Percentiles rank a stretch among this genome's conserved stretches.
These are phyloP conservation scores for Amblyteles armatorius DNA, from an alignment of 2,888 invertebrate genomes.

Conservation along the genomic window DNA sequence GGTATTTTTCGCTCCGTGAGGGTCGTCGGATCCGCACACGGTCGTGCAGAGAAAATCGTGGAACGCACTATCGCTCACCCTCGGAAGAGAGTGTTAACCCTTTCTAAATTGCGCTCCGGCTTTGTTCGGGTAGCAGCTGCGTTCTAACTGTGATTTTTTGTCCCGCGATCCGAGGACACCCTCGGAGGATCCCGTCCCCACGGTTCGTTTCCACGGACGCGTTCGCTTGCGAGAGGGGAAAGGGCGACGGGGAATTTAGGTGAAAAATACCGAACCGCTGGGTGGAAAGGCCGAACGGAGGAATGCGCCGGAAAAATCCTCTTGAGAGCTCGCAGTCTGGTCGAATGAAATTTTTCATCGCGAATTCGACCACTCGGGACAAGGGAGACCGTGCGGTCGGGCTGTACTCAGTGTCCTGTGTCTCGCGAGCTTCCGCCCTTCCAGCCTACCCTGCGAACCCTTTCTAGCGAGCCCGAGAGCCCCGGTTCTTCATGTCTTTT, in stretches of 20 bases:
- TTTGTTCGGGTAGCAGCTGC: conserved; percentile 38
- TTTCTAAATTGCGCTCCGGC: conserved; percentile 44
- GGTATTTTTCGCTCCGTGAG: conserved; percentile 29
- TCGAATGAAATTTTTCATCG: conserved; percentile 52
- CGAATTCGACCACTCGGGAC: background rate
- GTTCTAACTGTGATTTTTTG: conserved; percentile 56
- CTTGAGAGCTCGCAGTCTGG: conserved; percentile 33
- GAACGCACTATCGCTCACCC: conserved; percentile 34
- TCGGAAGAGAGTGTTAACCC: conserved; percentile 42
- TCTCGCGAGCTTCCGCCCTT: background rate
- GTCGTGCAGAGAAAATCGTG: conserved; percentile 19
- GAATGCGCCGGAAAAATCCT: conserved; percentile 59
- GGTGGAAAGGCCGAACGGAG: conserved; percentile 45
- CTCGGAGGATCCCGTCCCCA: background rate
- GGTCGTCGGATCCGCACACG: conserved; percentile 23
- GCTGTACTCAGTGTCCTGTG: background rate
- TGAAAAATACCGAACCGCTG: conserved; percentile 58
- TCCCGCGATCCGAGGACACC: conserved; percentile 30
- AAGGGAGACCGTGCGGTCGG: background rate
- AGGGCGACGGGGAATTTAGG: conserved; percentile 59
- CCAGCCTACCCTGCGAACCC: no score
- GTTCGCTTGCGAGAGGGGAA: background rate
- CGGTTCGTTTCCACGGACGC: background rate
- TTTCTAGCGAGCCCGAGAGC: no score
- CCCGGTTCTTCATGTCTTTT: no score